A percentile compares a stretch with the other conserved stretches of the same genome.
phyloP scores from a whole-genome alignment of 2,797 vertebrate species.

The Echeneis naucrates region DNA sequence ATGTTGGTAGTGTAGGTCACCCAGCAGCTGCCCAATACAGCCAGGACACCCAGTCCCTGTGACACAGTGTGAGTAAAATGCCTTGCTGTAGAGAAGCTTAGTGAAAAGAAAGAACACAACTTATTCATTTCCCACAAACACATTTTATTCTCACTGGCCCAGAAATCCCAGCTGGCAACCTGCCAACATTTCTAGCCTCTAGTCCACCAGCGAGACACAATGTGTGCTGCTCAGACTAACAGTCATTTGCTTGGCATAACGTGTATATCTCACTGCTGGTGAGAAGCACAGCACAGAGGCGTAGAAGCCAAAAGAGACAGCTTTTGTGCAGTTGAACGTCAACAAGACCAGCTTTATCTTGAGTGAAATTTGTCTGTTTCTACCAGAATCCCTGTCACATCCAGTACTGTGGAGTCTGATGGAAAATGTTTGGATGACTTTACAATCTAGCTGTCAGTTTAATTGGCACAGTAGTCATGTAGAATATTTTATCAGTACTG shows the following conservation, averaged over 20 bases:
- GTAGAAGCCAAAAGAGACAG: slow-evolving; percentile 9
- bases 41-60: not conserved
- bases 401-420: not conserved
- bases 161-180: slow-evolving; percentile 39
- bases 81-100: slow-evolving; percentile 14
- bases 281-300: slow-evolving; percentile 2
- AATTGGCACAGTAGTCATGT: not conserved
- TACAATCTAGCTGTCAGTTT: not conserved
- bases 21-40: slow-evolving; percentile 16
- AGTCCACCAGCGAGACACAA: slow-evolving; percentile 7
- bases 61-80: slow-evolving; percentile 5
- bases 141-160: slow-evolving; percentile 15
- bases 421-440: slow-evolving; percentile 11
- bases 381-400: not conserved
- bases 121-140: slow-evolving; percentile 24
- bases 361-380: slow-evolving; percentile 11
- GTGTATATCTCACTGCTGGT: slow-evolving; percentile 8
- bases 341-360: slow-evolving; percentile 11
- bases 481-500: slow-evolving; percentile 8
- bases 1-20: not conserved
- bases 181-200: slow-evolving; percentile 29
- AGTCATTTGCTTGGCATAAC: not conserved
- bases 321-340: slow-evolving; percentile 10
- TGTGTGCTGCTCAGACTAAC: slow-evolving; percentile 11
- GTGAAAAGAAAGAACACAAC: slow-evolving; percentile 20